phyloP scores from a whole-genome alignment of 2,888 invertebrate species.

The Eupithecia pulchellata region DNA sequence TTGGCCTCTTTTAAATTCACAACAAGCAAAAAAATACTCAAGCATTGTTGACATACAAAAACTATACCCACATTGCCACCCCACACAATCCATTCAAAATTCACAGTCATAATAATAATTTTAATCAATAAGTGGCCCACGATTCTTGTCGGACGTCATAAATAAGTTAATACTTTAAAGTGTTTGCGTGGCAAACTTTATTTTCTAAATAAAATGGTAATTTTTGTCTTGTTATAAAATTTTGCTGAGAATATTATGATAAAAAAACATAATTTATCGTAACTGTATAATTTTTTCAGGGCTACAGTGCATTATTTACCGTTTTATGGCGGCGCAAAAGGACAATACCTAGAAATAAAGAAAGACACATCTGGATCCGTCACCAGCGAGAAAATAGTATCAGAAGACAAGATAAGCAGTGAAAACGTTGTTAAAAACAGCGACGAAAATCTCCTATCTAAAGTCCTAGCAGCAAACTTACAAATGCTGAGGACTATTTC shows the following conservation, averaged over 20 bases:
- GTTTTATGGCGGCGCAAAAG: slow-evolving; percentile 90
- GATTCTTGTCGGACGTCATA: not conserved
- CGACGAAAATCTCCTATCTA: slow-evolving; percentile 72
- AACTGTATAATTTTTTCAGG: slow-evolving; percentile 46
- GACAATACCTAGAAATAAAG: slow-evolving; percentile 87
- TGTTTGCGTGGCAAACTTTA: not conserved
- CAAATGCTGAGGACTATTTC: slow-evolving; percentile 86
- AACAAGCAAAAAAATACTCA: not conserved
- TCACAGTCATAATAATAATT: not conserved
- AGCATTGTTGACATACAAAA: not conserved
- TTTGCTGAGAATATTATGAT: not conserved
- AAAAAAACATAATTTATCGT: not conserved
- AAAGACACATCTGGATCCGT: slow-evolving; percentile 82
- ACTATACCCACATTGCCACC: not conserved
- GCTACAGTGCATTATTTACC: slow-evolving; percentile 80
- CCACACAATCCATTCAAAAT: not conserved
- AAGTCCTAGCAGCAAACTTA: slow-evolving; percentile 83
- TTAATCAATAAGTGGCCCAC: not conserved
- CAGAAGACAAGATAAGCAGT: slow-evolving; percentile 74
- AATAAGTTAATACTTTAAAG: not conserved
- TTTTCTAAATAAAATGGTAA: slow-evolving; percentile 10
- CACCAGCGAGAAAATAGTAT: slow-evolving; percentile 78
- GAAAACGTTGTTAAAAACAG: slow-evolving; percentile 72
- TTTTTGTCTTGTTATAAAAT: not conserved
- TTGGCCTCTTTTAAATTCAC: not conserved